Evolutionary conservation across 2,113 vertebrate genomes (phyloP), one percentile per base, ranked within the genome.

Genomic region (Lucifuga dentata): DNA sequence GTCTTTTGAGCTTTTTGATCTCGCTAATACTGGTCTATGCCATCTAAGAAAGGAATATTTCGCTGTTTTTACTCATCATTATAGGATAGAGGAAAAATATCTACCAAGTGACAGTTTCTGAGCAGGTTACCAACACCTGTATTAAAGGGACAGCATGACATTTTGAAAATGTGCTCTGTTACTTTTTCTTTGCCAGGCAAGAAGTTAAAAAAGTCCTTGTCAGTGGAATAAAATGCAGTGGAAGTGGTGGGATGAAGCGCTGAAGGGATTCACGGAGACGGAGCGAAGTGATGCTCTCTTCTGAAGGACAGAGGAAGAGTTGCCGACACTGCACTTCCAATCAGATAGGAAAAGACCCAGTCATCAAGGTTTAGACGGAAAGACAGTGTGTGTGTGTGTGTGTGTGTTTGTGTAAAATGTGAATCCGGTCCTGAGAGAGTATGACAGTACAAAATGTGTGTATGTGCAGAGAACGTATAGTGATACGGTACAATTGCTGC

Each of bases 341-440:
- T 86, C 85, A 84, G 85, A 88, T 90, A 83, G 78, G 80, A 87
- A 90, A 86, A 83, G 81, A 69, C 67, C 69, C 53, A 76, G 85
- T 87, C 85, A 90, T 88, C 83, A 87, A 88, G 86, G 84, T 88
- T 85, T 80, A 81, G 48, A 63, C 44, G 64, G 45, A 51, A 39
- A 49, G 29, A 33, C 43, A 20, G 48, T 1, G 8, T 24, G 15
- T 55, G 2, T 11, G n/a, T 40, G 38, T n/a, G 38, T 38, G 5
- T 38, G 35, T 38, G 7, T 8, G 35, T 38, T 48, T 5, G 49
- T 38, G 33, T 10, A 39, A 16, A n/a, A n/a, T n/a, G 32, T 8
- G 12, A 55, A 17, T 49, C 15, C 39, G 38, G 23, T 33, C 45
- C 23, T 20, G 32, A 20, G 2, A 62, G 11, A 21, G 38, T 38